Conservation (phyloP, 2,888 invertebrate genomes). For the Lomographa bimaculata region DNA sequence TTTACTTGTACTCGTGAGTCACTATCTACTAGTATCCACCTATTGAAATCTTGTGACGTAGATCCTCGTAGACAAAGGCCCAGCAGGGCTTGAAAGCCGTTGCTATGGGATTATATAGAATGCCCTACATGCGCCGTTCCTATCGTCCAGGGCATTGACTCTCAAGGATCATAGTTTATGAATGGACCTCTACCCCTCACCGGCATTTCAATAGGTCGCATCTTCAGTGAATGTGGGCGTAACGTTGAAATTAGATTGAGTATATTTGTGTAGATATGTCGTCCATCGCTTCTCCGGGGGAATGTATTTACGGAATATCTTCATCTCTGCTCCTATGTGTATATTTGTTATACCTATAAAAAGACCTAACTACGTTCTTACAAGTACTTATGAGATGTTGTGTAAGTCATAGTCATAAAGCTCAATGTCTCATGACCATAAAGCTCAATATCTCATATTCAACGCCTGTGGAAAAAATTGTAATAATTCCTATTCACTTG, state of each 20-base stretch:
- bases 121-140: slow-evolving; percentile 5
- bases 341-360: too few species aligned
- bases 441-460: too few species aligned
- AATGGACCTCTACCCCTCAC: slow-evolving; percentile 6
- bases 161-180: slow-evolving; percentile 12
- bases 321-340: not conserved
- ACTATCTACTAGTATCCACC: too few species aligned
- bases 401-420: too few species aligned
- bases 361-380: too few species aligned
- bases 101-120: slow-evolving; percentile 17
- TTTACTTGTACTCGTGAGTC: too few species aligned
- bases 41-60: slow-evolving; percentile 7
- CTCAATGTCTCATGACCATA: too few species aligned
- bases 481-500: too few species aligned
- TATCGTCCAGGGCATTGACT: slow-evolving; percentile 15
- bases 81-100: slow-evolving; percentile 2
- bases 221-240: slow-evolving; percentile 6
- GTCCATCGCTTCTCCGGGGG: not conserved
- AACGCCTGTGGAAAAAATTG: too few species aligned
- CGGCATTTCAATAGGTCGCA: slow-evolving; percentile 7
- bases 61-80: slow-evolving; percentile 13
- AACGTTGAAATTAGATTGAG: slow-evolving; percentile 1
- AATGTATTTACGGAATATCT: not conserved
- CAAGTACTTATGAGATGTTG: too few species aligned
- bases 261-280: too few species aligned